Base-by-base conservation (phyloP, 2,888 invertebrate species). In the Gari tellinella region DNA sequence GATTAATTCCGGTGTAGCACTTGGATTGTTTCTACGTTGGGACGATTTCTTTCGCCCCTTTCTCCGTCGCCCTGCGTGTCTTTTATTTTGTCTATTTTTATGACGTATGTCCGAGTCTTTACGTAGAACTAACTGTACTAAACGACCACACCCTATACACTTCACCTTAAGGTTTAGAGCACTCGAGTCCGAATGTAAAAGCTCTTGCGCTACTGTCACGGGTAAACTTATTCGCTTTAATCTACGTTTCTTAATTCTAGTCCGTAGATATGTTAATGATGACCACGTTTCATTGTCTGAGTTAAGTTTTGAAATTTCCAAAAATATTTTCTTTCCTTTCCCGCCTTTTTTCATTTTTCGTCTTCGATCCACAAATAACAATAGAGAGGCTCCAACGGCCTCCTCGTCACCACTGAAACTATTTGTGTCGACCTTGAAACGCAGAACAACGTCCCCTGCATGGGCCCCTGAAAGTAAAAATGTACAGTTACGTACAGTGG, bases 191-290 rank as follows among this genome's bases (percentile, higher is more conserved):
- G 67, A 65, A 12, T 70, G 53, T 49, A 79, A 38, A 25, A 79
- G 25, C 8, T 38, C 38, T 40, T 74, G 67, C 4, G 67, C 74
- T 40, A 74, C 51, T 26, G 46, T 58, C 26, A 79, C 55, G 1
- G 79, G 79, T 31, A 79, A 58, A 57, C 74, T 68, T 8, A 79
- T 49, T 8, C 69, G 66, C 40, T 79, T 74, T 74, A 74, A 79
- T 19, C 68, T 52, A 12, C 65, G 46, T 45, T 61, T 55, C 40
- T 74, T 79, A 10, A 79, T 67, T 17, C 74, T 46, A 15, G 79
- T 74, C 38, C 65, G 61, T 23, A 79, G 25, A 10, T 52, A 53
- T 12, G 74, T 65, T 17, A 72, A 53, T 1, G 62, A 37, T 46
- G 67, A 55, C 66, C 68, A 67, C 1, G 31, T 53, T 37, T 46